Evolutionary conservation across 2,113 vertebrate genomes (phyloP), one percentile per base, ranked within the genome.

Genomic region (Alectura lathami): DNA sequence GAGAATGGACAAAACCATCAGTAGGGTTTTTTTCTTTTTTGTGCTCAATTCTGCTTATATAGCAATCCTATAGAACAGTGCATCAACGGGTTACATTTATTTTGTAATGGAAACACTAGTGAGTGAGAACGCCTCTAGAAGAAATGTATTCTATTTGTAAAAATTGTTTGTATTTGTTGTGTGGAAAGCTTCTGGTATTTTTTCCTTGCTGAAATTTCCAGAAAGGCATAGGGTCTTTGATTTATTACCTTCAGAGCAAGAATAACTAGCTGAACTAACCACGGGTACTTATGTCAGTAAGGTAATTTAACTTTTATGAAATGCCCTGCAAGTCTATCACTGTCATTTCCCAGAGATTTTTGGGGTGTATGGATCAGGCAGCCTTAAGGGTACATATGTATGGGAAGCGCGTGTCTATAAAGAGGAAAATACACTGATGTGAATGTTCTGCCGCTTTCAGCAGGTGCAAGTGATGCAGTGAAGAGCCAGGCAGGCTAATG

Each of bases 381-480:
- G 72, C 48, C 32, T 54, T 54, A 54, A 36, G 32, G 26, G 53
- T 38, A 30, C 51, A 13, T 24, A 1, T 13, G 27, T 30, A 47
- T 45, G 47, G 60, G 40, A 27, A 21, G n/a, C 20, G 22, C 10
- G 12, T 2, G 12, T 48, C 29, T 69, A 26, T 47, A 26, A 69
- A 47, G 79, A 29, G 29, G 5, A n/a, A 83, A n/a, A 36, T 13
- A 63, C 32, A 21, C 21, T 60, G 23, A 40, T 7, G 22, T 22
- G 14, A 42, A 42, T 0, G 0, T 51, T 24, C 6, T 79, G 66
- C 27, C 50, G 15, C 34, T 56, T 43, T 20, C 26, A 47, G 50
- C 83, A 80, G 50, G 36, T 70, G 20, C 0, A 0, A 23, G 57
- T 14, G 0, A 8, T 26, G 69, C 63, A 60, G 21, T 18, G 69